phyloP scores from a whole-genome alignment of 2,113 vertebrate genomes.

The Sapajus apella region DNA sequence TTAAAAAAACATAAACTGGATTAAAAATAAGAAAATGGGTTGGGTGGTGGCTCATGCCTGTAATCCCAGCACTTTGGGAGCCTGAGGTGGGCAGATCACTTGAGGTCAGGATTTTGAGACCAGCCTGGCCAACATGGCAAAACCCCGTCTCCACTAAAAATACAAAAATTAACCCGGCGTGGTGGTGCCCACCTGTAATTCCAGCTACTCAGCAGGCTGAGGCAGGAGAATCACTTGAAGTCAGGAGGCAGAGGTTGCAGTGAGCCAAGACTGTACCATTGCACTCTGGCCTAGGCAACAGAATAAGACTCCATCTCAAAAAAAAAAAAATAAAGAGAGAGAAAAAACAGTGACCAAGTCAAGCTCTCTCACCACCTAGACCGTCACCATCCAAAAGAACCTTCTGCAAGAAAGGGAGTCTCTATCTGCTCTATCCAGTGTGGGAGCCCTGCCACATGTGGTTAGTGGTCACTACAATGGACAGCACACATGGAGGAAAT shows the following conservation, averaged over 20 bases:
- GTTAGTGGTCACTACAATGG: not conserved
- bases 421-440: not conserved
- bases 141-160: too few species aligned
- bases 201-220: too few species aligned
- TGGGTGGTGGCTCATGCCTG: not conserved
- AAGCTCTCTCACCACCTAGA: not conserved
- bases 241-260: too few species aligned
- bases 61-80: too few species aligned
- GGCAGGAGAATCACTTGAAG: too few species aligned
- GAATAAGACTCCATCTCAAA: not conserved
- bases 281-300: too few species aligned
- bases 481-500: not conserved
- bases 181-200: too few species aligned
- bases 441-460: not conserved
- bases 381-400: not conserved
- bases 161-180: too few species aligned
- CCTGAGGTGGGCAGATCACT: too few species aligned
- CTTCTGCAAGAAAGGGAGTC: not conserved
- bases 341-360: not conserved
- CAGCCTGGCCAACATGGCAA: too few species aligned
- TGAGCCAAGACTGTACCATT: too few species aligned
- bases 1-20: not conserved
- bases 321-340: not conserved
- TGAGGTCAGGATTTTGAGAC: too few species aligned
- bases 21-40: not conserved